Conservation (phyloP, 2,113 vertebrate species). For the Leucopternis melanops region DNA sequence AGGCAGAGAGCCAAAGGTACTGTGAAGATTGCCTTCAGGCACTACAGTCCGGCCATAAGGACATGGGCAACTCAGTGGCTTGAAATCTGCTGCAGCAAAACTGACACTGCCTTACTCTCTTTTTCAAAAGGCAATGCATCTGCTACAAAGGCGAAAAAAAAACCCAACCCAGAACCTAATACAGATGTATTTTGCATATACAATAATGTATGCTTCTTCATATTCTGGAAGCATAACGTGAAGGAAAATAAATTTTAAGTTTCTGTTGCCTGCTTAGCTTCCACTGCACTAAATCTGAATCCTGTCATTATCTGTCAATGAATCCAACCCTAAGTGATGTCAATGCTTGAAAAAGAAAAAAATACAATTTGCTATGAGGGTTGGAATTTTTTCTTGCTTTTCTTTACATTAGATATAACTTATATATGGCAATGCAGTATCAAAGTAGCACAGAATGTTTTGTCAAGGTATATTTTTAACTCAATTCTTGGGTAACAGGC, state of each 20-base stretch:
- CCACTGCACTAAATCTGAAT: background rate
- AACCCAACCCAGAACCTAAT: too few relatives aligned
- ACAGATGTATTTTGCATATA: background rate
- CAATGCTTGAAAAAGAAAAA: background rate
- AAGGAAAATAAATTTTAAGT: background rate
- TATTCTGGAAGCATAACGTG: background rate
- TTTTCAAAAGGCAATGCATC: background rate
- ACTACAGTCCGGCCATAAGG: background rate
- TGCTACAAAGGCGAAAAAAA: background rate
- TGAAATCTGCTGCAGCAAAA: background rate
- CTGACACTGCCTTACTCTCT: background rate
- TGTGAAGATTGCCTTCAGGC: background rate
- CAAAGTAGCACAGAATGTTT: background rate
- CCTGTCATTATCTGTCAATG: background rate
- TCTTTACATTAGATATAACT: background rate
- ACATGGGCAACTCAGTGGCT: background rate
- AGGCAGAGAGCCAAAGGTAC: background rate
- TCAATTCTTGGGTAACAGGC: background rate
- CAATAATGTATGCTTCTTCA: background rate
- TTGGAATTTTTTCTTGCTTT: background rate
- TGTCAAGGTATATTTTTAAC: background rate
- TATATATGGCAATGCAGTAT: background rate
- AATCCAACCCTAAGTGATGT: background rate
- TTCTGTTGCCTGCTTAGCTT: background rate
- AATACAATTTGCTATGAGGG: background rate